phyloP scores from a whole-genome alignment of 2,797 vertebrate species.

The Nannoperca australis region DNA sequence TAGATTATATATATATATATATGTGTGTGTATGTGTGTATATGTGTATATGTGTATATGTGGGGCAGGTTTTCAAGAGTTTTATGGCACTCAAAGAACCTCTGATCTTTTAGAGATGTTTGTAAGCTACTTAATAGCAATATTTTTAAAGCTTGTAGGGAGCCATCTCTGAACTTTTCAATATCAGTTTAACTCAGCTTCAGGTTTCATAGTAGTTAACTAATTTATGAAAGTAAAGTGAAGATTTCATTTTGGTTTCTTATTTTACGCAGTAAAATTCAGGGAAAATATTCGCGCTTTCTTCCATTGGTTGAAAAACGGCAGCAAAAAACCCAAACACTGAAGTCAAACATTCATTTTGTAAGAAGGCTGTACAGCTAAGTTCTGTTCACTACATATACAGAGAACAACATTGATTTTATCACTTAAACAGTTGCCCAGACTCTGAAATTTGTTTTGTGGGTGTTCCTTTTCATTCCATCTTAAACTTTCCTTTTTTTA shows the following conservation, averaged over 20 bases:
- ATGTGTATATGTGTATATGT: neutral
- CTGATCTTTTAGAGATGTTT: constrained; percentile 39
- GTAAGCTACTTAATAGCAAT: constrained; percentile 29
- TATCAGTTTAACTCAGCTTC: constrained; percentile 13
- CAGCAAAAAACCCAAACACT: neutral
- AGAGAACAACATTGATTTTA: neutral
- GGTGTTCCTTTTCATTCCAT: constrained; percentile 8
- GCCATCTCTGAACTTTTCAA: constrained; percentile 7
- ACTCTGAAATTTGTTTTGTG: constrained; percentile 24
- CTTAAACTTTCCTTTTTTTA: constrained; percentile 2
- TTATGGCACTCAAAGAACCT: constrained; percentile 17
- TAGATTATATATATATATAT: neutral
- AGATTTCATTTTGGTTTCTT: constrained; percentile 22
- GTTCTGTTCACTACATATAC: neutral
- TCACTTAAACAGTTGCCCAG: neutral
- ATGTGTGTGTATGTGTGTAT: no score
- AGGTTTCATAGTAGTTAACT: constrained; percentile 19
- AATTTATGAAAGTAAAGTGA: neutral
- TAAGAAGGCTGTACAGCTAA: neutral
- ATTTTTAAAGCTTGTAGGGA: constrained; percentile 15
- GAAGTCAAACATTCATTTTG: neutral
- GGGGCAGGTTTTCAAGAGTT: constrained; percentile 38
- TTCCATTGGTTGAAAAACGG: constrained; percentile 3
- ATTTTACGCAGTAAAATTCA: constrained; percentile 1
- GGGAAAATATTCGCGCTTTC: neutral